These are phyloP conservation scores for Malurus alboscapulatus DNA, from an alignment of 2,113 vertebrate species.

Conservation along the genomic window DNA sequence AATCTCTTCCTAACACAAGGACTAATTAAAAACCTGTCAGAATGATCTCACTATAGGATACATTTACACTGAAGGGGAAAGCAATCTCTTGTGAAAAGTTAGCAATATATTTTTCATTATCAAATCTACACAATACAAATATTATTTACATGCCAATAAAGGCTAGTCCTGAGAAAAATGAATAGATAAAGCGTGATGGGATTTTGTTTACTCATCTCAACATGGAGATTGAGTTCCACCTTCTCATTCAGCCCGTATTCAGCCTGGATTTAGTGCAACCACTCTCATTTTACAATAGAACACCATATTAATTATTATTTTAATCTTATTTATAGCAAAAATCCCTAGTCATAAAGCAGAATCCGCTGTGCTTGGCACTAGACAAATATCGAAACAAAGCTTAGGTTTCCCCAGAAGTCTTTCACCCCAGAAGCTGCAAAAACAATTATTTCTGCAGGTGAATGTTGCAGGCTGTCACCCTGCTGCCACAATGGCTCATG, in stretches of 20 bases:
- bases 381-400: not conserved
- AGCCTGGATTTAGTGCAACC: not conserved
- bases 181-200: not conserved
- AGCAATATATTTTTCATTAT: not conserved
- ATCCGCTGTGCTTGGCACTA: not conserved
- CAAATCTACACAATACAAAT: not conserved
- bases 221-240: not conserved
- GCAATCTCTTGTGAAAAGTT: not conserved
- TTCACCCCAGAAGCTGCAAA: constrained; percentile 57
- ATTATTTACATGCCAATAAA: not conserved
- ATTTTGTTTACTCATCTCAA: not conserved
- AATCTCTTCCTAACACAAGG: not conserved
- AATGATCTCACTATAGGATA: not conserved
- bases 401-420: constrained; percentile 22
- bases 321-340: not conserved
- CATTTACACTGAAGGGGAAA: not conserved
- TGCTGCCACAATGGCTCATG: not conserved
- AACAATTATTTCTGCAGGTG: not conserved
- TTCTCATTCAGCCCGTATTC: not conserved
- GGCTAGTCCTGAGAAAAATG: not conserved
- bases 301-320: not conserved
- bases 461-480: not conserved
- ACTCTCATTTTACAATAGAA: not conserved
- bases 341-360: not conserved
- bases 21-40: not conserved